Percentiles rank a stretch among this genome's conserved stretches.
phyloP scores from a whole-genome alignment of 2,797 vertebrate species.

The Callimico goeldii region DNA sequence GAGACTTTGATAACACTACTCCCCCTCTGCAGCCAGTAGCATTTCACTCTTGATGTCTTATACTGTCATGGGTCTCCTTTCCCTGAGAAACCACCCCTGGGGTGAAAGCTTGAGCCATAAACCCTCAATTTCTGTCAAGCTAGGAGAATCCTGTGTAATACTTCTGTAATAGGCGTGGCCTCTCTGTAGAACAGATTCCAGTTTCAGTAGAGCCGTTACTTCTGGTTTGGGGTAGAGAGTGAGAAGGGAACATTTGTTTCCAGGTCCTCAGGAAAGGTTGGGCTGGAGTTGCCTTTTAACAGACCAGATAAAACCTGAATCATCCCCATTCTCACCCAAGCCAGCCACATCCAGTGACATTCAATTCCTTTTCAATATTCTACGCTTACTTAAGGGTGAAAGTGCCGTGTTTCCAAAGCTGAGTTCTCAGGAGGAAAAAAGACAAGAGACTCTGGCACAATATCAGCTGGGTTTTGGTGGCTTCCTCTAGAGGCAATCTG shows the following conservation, averaged over 20 bases:
- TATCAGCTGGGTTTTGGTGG: background rate
- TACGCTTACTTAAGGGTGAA: background rate
- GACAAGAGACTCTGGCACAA: background rate
- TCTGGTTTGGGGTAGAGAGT: background rate
- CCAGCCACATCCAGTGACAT: background rate
- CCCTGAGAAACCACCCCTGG: background rate
- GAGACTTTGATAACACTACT: background rate
- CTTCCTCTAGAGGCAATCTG: conserved; percentile 27
- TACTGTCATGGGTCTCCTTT: background rate
- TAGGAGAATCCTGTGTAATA: background rate
- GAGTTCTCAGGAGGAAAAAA: background rate
- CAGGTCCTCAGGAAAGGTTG: background rate
- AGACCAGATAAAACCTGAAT: background rate
- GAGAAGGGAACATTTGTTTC: background rate
- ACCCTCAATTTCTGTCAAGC: background rate
- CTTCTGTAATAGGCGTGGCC: background rate
- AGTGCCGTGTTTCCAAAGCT: background rate
- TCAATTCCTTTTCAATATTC: background rate
- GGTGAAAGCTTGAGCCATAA: background rate
- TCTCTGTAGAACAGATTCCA: background rate
- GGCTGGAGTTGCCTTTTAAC: background rate
- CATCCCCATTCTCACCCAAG: background rate
- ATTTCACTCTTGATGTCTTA: background rate
- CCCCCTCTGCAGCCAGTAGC: background rate
- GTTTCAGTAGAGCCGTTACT: background rate